Evolutionary conservation across 2,113 vertebrate genomes (phyloP).

Genomic region (Hippocampus guttulatus): DNA sequence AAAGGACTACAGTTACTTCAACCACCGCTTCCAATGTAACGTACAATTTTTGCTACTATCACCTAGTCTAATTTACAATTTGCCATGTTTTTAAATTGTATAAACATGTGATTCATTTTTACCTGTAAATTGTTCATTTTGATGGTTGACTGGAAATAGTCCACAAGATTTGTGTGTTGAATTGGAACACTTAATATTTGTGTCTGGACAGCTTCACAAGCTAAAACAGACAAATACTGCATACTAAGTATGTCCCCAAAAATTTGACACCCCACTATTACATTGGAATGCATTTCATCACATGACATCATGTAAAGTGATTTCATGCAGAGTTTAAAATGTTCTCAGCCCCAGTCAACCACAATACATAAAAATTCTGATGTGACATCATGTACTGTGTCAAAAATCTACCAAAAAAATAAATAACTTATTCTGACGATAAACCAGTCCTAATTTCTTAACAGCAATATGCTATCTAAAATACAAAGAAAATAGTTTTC

Average conservation of each 20-base stretch:
- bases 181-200: no score
- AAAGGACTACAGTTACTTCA: slow-evolving; percentile 83
- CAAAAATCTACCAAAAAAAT: not conserved
- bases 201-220: no score
- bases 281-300: no score
- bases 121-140: not conserved
- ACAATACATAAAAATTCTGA: no score
- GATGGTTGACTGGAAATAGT: not conserved
- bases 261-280: not conserved
- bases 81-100: not conserved
- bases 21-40: slow-evolving; percentile 85
- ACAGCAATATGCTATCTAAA: no score
- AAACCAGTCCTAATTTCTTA: no score
- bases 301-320: no score
- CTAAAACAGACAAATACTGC: no score
- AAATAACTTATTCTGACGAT: no score
- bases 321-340: no score
- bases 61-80: not conserved
- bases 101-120: not conserved
- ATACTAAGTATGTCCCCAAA: not conserved
- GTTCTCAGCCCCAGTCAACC: no score
- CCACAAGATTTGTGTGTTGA: not conserved
- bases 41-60: slow-evolving; percentile 4
- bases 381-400: not conserved
- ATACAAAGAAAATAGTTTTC: no score